Evolutionary conservation across 2,888 invertebrate species (phyloP), one percentile per base, ranked within the genome.

Genomic region (Aspidiotus rigidus): DNA sequence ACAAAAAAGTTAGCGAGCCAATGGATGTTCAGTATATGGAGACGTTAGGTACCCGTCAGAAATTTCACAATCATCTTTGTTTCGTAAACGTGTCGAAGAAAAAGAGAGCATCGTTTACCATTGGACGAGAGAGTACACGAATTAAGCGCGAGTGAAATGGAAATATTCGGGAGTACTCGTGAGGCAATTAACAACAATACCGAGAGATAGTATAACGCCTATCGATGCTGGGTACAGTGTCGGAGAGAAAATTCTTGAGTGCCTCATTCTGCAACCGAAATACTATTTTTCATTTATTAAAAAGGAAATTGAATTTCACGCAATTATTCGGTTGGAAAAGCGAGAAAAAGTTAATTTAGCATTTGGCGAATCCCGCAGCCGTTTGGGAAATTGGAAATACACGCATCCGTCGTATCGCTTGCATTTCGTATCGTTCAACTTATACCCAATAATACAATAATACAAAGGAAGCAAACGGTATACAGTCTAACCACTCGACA

Each of bases 321-420:
- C 67, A 67, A 67, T 67, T 67, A 67, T 67, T 67, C 67, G 59
- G 67, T 67, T 60, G 67, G 67, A 67, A 67, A 67, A 67, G 67
- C 67, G 67, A 67, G 67, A 67, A 67, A 67, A 67, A 67, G 67
- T 67, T 67, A 67, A 67, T 67, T 67, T 67, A 67, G 67, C 67
- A 67, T 67, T 67, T 67, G 67, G 67, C 67, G 67, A 67, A 67
- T 67, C 44, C 59, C 39, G 59, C 56, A 67, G 67, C 67, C 67
- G 67, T 49, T 28, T 67, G 67, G 67, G 67, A 67, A 67, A 67
- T 67, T 67, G 67, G 57, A 67, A 67, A 67, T 67, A 67, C 67
- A 59, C 67, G 67, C 67, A 60, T 67, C 60, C 67, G 66, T 66
- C 66, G 66, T 66, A 67, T 67, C 67, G 67, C 67, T 67, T 67